Conservation (phyloP, 2,797 vertebrate species). For the Pipistrellus pipistrellus region DNA sequence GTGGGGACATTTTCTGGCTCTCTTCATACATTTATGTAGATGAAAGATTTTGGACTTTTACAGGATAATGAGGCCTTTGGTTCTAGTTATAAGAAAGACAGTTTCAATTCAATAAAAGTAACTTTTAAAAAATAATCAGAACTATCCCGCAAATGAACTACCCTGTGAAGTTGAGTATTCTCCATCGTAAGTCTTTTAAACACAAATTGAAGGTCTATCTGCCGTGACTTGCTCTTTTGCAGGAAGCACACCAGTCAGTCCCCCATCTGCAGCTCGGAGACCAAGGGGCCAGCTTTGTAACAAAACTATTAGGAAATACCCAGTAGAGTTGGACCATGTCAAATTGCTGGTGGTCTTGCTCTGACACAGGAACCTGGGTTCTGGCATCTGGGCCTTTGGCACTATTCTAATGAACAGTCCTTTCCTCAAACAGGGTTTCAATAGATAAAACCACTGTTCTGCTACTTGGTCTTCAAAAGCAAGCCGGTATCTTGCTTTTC, state of each 20-base stretch:
- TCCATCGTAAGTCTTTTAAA: not conserved
- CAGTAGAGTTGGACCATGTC: not conserved
- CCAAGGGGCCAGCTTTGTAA: not conserved
- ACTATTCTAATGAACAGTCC: not conserved
- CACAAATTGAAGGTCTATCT: not conserved
- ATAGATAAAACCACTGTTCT: not conserved
- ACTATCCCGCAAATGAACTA: not conserved
- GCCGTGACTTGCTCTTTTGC: not conserved
- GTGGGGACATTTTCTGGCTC: not conserved
- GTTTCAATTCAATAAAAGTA: conserved; percentile 29
- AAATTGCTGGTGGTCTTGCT: not conserved
- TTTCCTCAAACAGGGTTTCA: not conserved
- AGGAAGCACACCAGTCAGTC: not conserved
- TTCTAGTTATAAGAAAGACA: not conserved
- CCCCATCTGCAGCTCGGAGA: not conserved
- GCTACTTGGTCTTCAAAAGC: not conserved
- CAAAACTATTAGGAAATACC: not conserved
- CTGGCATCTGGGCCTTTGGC: not conserved
- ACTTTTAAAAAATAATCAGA: not conserved
- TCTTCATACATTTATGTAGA: not conserved
- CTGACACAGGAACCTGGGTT: not conserved
- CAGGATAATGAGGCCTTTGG: not conserved
- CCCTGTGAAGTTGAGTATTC: not conserved
- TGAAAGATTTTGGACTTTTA: not conserved
- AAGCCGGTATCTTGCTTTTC: not conserved